phyloP scores from a whole-genome alignment of 2,797 vertebrate species.

The Gymnothorax reevesii region DNA sequence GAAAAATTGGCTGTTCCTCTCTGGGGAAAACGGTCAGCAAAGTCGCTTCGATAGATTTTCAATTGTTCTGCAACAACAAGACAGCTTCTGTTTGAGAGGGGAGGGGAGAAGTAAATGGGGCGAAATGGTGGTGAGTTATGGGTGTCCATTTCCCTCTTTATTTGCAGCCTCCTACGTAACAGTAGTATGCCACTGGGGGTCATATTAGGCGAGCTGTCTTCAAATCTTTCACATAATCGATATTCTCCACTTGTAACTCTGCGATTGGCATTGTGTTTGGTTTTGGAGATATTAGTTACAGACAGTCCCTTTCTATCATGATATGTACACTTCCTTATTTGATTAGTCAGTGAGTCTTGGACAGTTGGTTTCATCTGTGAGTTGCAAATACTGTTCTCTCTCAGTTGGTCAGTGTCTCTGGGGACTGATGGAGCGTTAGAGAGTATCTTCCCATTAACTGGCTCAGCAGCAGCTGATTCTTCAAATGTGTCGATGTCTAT shows the following conservation, averaged over 20 bases:
- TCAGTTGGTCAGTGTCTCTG: not conserved
- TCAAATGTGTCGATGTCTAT: not conserved
- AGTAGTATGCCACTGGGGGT: not conserved
- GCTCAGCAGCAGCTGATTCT: not conserved
- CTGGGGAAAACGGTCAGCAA: not conserved
- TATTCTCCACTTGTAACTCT: not conserved
- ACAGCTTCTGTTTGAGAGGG: not conserved
- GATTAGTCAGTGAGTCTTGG: not conserved
- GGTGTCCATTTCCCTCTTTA: not conserved
- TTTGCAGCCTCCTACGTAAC: not conserved
- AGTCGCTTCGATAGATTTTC: not conserved
- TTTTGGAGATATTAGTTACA: not conserved
- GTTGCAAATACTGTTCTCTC: not conserved
- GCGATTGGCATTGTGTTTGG: not conserved
- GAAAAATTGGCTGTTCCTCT: not conserved
- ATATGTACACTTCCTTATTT: not conserved
- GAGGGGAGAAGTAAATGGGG: not conserved
- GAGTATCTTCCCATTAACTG: not conserved
- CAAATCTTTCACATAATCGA: not conserved
- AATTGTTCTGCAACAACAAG: not conserved
- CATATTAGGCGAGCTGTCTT: not conserved
- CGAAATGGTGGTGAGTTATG: not conserved
- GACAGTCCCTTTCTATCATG: not conserved
- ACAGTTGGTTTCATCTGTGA: no score
- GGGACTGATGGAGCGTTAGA: not conserved